Evolutionary conservation across 2,797 vertebrate genomes (phyloP), one percentile per base, ranked within the genome.

Genomic region (Geotria australis): DNA sequence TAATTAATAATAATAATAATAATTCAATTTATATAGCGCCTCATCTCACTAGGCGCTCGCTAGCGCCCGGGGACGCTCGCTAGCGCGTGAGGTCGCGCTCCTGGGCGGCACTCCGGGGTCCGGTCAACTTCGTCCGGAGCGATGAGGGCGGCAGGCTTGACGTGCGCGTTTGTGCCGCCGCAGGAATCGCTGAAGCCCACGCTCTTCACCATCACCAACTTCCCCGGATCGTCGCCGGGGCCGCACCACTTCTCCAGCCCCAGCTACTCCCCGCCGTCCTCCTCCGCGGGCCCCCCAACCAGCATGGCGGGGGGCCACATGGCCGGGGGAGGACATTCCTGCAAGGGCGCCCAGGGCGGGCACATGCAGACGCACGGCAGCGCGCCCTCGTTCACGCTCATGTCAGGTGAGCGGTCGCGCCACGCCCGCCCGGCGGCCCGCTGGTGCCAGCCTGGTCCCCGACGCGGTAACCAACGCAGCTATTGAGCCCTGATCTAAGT

Each of bases 151-250:
- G n/a, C 38, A 24, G 24, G 24, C 24, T 24, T 38, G 4, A 38
- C 24, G 24, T 38, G 24, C 38, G 24, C 24, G 24, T 38, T 24
- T 24, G 24, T 38, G 24, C 5, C 24, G 24, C 58, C 56, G 1
- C 70, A 95, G 88, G 89, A 96, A n/a, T 68, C 77, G 1, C 72
- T 93, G 72, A 96, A 94, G 71, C 88, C 88, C 0, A 60, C 59
- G n/a, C 76, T 74, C 0, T 95, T 96, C 72, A 86, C 88, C 1
- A 81, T 96, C 64, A 79, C 85, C 70, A 91, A 78, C 67, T 71
- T 96, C 46, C 88, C 89, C 0, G 88, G 89, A n/a, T 15, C 51
- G 8, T 55, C 51, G 15, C n/a, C n/a, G 51, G 15, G 51, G 12
- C 51, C 51, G 15, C 51, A 55, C 12, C 7, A 8, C n/a, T 15